Conservation (phyloP, 2,888 invertebrate genomes). For the Lepidonotus clava region DNA sequence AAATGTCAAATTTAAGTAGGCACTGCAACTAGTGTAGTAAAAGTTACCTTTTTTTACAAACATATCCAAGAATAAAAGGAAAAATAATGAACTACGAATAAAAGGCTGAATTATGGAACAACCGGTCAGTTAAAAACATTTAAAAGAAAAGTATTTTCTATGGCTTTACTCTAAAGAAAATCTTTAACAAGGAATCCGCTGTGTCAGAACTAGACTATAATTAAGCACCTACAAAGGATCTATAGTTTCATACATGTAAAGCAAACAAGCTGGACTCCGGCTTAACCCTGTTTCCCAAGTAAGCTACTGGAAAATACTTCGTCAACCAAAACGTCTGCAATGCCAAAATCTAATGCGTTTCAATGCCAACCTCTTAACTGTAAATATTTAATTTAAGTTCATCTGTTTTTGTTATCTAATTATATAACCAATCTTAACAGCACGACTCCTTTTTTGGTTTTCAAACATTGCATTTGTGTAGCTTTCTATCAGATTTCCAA, state of each 20-base stretch:
- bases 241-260: neutral
- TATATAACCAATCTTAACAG: too few relatives aligned
- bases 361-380: too few relatives aligned
- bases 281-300: neutral
- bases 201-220: neutral
- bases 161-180: neutral
- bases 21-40: too few relatives aligned
- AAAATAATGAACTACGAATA: too few relatives aligned
- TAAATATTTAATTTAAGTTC: neutral
- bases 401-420: neutral
- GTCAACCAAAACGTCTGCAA: neutral
- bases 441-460: neutral
- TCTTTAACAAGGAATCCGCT: neutral
- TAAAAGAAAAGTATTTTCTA: neutral
- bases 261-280: neutral
- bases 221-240: constrained; percentile 6
- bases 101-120: too few relatives aligned
- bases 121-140: neutral
- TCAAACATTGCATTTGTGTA: neutral
- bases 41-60: neutral
- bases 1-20: too few relatives aligned
- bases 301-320: neutral
- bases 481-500: too few relatives aligned
- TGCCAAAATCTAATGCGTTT: too few relatives aligned
- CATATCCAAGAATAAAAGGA: neutral